These are phyloP conservation scores for Hemiscyllium ocellatum DNA, from an alignment of 2,113 vertebrate species.

Conservation along the genomic window DNA sequence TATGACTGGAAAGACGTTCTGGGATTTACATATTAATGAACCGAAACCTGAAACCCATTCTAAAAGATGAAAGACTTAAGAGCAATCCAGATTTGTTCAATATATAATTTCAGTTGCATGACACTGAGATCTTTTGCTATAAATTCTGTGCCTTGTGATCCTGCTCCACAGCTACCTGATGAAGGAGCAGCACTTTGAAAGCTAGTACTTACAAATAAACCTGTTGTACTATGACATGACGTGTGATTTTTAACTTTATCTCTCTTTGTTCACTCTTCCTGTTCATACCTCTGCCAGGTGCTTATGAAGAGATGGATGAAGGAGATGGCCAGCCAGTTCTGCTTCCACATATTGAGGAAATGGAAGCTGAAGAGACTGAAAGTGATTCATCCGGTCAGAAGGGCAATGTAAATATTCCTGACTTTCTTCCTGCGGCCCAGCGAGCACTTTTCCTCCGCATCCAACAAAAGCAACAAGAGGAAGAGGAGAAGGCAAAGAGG, in stretches of 20 bases:
- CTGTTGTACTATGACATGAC: too few relatives aligned
- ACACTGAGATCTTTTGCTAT: too few relatives aligned
- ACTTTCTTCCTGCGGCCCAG: slow-evolving; percentile 85
- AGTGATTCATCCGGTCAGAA: slow-evolving; percentile 49
- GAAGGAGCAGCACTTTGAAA: too few relatives aligned
- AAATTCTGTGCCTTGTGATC: too few relatives aligned
- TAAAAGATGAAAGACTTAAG: too few relatives aligned
- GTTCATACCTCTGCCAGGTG: slow-evolving; percentile 53
- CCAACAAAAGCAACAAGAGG: slow-evolving; percentile 91
- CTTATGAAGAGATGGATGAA: slow-evolving; percentile 61
- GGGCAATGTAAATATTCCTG: slow-evolving; percentile 65
- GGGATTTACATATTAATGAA: too few relatives aligned
- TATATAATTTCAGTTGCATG: too few relatives aligned
- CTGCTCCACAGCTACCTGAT: too few relatives aligned
- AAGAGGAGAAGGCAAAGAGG: slow-evolving; percentile 78
- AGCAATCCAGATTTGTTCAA: too few relatives aligned
- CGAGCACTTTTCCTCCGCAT: slow-evolving; percentile 85
- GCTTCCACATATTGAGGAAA: slow-evolving; percentile 42
- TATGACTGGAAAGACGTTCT: too few relatives aligned
- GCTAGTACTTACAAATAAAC: too few relatives aligned
- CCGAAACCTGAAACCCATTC: too few relatives aligned
- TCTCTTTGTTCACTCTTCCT: not conserved
- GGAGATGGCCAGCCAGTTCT: slow-evolving; percentile 45
- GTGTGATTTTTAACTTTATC: not conserved
- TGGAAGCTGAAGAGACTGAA: slow-evolving; percentile 52